Evolutionary conservation across 2,797 vertebrate genomes (phyloP), one percentile per base, ranked within the genome.

Genomic region (Arctocebus calabarensis): DNA sequence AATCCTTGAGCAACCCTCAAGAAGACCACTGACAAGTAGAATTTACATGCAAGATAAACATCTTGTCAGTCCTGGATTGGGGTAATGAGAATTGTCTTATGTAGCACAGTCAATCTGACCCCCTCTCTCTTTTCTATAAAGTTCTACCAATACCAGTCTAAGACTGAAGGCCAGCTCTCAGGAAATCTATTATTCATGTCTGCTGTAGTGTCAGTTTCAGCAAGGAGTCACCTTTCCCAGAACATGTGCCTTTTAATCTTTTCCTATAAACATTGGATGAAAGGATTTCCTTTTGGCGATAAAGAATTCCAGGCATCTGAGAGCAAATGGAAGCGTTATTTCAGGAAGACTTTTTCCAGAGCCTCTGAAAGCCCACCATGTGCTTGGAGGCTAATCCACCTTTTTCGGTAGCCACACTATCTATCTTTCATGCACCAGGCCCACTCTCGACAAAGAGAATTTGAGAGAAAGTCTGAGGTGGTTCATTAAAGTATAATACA

Each of bases 281-380:
- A 95, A 90, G 61, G 90, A 95, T 96, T 97, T 97, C 93, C 95
- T 96, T 96, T 92, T 19, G 62, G 84, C 89, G 84, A 94, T 97
- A 82, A 97, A 95, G 79, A 97, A 97, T 97, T 89, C 74, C 43
- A 95, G 68, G 86, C 91, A 95, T 96, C 89, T 92, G 78, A 81
- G 84, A 87, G 71, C 95, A 97, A 96, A 97, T 95, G 91, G 94
- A 88, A 94, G 17, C 88, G 57, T 92, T 96, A 95, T 96, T 97
- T 95, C 73, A 84, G 92, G 71, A 94, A 86, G 37, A 68, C 81
- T 84, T 97, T 94, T 90, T 78, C 75, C 89, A 94, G 87, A 94
- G 61, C 25, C 57, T 34, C 59, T 52, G 10, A 73, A 94, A 96
- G 57, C 66, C 77, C 34, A 86, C 70, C 70, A 89, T 84, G 62